Base-by-base conservation (phyloP, 2,888 invertebrate species). In the Chrysolina haemoptera region DNA sequence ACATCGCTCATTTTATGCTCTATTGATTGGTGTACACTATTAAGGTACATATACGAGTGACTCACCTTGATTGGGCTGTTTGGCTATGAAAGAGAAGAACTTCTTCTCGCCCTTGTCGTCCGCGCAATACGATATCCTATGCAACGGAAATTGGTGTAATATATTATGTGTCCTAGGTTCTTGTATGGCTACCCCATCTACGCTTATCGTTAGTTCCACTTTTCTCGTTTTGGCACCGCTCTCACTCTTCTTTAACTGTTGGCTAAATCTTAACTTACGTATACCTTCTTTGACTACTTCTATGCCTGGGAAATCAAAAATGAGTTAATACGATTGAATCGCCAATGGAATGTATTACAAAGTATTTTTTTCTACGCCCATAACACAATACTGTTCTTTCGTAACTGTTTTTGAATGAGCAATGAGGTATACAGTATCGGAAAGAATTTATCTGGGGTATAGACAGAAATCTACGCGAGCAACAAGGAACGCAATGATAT, bases 41-140 rank as follows among this genome's bases (percentile, higher is more conserved):
- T 1, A 53, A 53, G 9, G 16, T 9, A 14, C 8, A 0, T 48
- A n/a, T n/a, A 48, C 16, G 2, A n/a, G 16, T 46, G 8, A 53
- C 76, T 81, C 79, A 87, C 87, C 87, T 85, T 87, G 86, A 79
- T 84, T 86, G 41, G 87, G 85, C 83, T 94, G 93, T 88, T 97
- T 97, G 50, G 96, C 97, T 79, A 98, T 97, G 88, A 97, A 98
- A 10, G 96, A 96, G 89, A 99, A 98, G 89, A 98, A 98, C 83
- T 96, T 95, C 88, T 98, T 98, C 82, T 98, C 98, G 68, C 97
- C 96, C 87, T 99, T 99, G 89, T 99, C 99, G 87, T 99, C 99
- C 0, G 99, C 98, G 90, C 98, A 99, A 89, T 99, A 99, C 0
- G 98, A 98, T 89, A 99, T 99, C 89, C 98, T 93, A 88, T 98